Evolutionary conservation across 2,888 invertebrate genomes (phyloP), one percentile per base, ranked within the genome.

Genomic region (Drosophila fungiperda): DNA sequence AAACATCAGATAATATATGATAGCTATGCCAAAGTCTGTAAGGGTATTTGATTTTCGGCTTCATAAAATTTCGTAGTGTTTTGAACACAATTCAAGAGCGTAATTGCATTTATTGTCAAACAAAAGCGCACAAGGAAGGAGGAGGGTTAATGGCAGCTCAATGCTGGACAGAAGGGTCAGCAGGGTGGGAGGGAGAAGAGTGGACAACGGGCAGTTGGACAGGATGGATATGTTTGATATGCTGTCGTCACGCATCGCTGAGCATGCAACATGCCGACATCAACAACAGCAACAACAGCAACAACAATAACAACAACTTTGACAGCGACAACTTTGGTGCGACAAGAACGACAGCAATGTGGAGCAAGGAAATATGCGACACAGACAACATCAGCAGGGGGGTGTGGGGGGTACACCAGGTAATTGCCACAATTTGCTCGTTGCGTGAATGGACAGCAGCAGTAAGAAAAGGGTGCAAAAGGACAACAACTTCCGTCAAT

Each of bases 341-440:
- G 67, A 68, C 80, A 69, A 73, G 65, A 78, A 72, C 73, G 64
- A 63, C 73, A 57, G 63, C 66, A 79, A 78, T 80, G 73, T 82
- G 81, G 82, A 76, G 78, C 75, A 82, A 69, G 85, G 72, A 84
- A 87, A 82, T 78, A 78, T 80, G 78, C 82, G 75, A 60, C 74
- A 66, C 52, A 42, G 66, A 36, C 55, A 57, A 20, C 57, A 40
- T 36, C 17, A 8, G 40, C 8, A 2, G 8, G 3, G 33, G 4
- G n/a, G 20, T 26, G 26, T 26, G 26, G 11, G 0, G 3, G 35
- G 15, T 20, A 36, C 58, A 67, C 61, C 69, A 74, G 70, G 82
- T 88, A 90, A 90, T 88, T 90, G 90, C 90, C 90, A 90, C 86
- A 88, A 88, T 90, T 90, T 89, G 90, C 89, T 87, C 89, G 83